Conservation (phyloP, 2,113 vertebrate genomes). For the Sander vitreus region DNA sequence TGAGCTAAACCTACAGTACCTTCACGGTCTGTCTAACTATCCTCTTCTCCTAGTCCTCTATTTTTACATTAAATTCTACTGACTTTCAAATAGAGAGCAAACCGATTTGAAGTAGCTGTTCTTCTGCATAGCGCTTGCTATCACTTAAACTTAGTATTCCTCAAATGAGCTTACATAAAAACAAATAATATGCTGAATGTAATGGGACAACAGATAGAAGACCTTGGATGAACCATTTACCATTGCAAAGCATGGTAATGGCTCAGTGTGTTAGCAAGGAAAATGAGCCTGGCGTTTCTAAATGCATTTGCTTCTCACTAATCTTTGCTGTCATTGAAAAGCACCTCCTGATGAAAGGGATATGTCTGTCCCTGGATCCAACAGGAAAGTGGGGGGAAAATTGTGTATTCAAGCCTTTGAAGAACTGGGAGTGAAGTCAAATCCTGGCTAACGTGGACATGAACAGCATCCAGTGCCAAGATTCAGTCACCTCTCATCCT, state of each 20-base stretch:
- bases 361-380: slow-evolving; percentile 64
- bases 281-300: slow-evolving; percentile 57
- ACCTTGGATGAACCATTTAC: slow-evolving; percentile 56
- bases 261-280: slow-evolving; percentile 51
- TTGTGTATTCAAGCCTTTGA: slow-evolving; percentile 61
- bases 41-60: slow-evolving; percentile 4
- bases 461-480: slow-evolving; percentile 35
- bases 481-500: slow-evolving; percentile 64
- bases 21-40: neutral
- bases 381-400: slow-evolving; percentile 18
- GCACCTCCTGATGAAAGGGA: slow-evolving; percentile 75
- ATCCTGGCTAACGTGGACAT: slow-evolving; percentile 51
- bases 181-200: slow-evolving; percentile 33
- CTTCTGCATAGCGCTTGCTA: slow-evolving; percentile 4
- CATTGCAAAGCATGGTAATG: slow-evolving; percentile 53
- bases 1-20: slow-evolving; percentile 22
- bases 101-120: neutral
- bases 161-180: slow-evolving; percentile 11
- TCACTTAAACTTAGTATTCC: slow-evolving; percentile 26
- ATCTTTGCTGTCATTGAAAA: slow-evolving; percentile 78
- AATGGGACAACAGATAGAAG: slow-evolving; percentile 41
- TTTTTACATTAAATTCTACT: slow-evolving; percentile 20
- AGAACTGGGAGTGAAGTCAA: slow-evolving; percentile 69
- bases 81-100: slow-evolving; percentile 20
- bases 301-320: slow-evolving; percentile 70